Conservation (phyloP, 2,113 vertebrate genomes). For the Oncorhynchus tshawytscha region DNA sequence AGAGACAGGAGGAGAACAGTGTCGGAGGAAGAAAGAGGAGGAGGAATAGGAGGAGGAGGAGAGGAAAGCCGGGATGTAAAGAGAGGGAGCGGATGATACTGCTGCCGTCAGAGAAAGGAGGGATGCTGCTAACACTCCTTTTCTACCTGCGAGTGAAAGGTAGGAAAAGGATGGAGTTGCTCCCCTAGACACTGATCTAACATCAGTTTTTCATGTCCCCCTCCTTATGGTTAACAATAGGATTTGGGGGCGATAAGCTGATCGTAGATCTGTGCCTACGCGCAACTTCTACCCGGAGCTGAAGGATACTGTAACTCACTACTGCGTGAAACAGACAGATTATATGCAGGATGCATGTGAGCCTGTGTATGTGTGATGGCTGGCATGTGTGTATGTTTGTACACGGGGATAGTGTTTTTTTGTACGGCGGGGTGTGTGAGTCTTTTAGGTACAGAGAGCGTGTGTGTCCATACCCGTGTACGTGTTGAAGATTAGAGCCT, state of each 20-base stretch:
- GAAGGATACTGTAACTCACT: not conserved
- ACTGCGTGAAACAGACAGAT: not conserved
- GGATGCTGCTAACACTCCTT: constrained; percentile 74
- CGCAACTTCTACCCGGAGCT: not conserved
- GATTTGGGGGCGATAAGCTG: not conserved
- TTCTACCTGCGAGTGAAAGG: constrained; percentile 75
- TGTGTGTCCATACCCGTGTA: constrained; percentile 3
- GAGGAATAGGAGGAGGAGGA: not conserved
- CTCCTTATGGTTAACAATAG: not conserved
- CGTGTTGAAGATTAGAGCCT: not conserved
- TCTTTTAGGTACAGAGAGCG: not conserved
- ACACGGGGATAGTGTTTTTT: not conserved
- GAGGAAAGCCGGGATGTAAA: constrained; percentile 17
- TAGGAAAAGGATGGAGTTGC: constrained; percentile 39
- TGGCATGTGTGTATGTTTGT: not conserved
- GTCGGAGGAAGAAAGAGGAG: constrained; percentile 1
- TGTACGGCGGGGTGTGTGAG: not conserved
- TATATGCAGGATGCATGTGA: constrained; percentile 8
- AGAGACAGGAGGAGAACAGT: constrained; percentile 11
- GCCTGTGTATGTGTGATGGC: not conserved
- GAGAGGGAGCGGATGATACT: constrained; percentile 17
- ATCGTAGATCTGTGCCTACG: not conserved
- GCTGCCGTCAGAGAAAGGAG: constrained; percentile 19
- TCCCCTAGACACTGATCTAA: not conserved
- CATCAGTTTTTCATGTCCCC: not conserved